These are phyloP conservation scores for Zeugodacus cucurbitae DNA, from an alignment of 1,140 invertebrate species.

Conservation along the genomic window DNA sequence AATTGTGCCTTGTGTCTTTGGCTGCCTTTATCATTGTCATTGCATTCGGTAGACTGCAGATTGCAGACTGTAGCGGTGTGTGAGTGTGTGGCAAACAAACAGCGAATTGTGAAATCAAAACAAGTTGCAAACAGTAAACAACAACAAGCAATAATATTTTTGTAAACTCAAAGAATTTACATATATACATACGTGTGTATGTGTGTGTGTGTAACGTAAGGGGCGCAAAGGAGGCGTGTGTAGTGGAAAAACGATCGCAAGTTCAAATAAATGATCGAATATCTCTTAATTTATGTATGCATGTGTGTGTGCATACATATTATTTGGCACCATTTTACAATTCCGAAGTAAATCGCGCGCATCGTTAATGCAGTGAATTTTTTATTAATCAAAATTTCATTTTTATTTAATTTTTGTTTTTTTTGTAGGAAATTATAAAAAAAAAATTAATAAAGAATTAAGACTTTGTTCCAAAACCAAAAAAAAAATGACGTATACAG, in stretches of 20 bases:
- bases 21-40: neutral
- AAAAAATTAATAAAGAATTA: too few species aligned
- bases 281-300: neutral
- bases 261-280: neutral
- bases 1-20: neutral
- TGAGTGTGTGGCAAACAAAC: neutral
- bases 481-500: too few species aligned
- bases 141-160: neutral
- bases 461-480: too few species aligned
- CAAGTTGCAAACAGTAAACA: neutral
- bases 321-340: conserved; percentile 43
- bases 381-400: neutral
- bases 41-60: neutral
- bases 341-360: conserved; percentile 45
- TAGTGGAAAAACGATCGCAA: conserved; percentile 11
- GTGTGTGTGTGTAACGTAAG: neutral
- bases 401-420: too few species aligned
- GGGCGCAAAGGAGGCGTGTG: neutral
- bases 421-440: too few species aligned
- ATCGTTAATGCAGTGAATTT: neutral
- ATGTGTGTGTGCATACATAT: neutral
- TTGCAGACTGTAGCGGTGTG: neutral
- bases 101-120: conserved; percentile 18
- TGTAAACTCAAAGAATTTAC: neutral
- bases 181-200: neutral